Evolutionary conservation across 2,797 vertebrate species (phyloP).

Genomic region (Acestrorhynchus altus): DNA sequence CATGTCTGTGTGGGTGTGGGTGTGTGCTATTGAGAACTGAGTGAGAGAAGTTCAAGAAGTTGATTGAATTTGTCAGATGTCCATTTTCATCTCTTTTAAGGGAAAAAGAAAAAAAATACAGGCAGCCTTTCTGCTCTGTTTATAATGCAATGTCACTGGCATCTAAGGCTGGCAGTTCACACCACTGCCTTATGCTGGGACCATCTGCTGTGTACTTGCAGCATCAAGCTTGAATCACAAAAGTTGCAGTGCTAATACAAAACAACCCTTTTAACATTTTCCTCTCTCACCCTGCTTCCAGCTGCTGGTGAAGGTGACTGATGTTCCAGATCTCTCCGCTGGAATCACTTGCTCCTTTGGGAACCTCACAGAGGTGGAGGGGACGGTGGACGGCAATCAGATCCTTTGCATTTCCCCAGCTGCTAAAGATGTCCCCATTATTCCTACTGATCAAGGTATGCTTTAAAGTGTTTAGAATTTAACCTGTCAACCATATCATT

Average conservation of each 20-base stretch:
- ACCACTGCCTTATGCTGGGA: slow-evolving; percentile 37
- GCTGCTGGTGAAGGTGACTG: slow-evolving; percentile 91
- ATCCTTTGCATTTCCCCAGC: slow-evolving; percentile 92
- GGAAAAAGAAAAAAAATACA: slow-evolving; percentile 12
- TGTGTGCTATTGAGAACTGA: slow-evolving; percentile 41
- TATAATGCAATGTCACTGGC: slow-evolving; percentile 28
- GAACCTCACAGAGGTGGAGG: slow-evolving; percentile 93
- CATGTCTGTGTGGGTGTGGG: slow-evolving; percentile 27
- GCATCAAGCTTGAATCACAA: slow-evolving; percentile 32
- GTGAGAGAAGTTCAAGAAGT: slow-evolving; percentile 44
- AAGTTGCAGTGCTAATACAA: not conserved
- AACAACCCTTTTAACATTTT: not conserved
- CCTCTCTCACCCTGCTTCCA: slow-evolving; percentile 61
- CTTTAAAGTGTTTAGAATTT: slow-evolving; percentile 9
- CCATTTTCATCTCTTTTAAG: slow-evolving; percentile 34
- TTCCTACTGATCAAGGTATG: slow-evolving; percentile 92
- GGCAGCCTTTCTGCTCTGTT: slow-evolving; percentile 11
- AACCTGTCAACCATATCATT: too few relatives aligned
- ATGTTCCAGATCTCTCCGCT: slow-evolving; percentile 89
- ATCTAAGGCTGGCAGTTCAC: slow-evolving; percentile 38
- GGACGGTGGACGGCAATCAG: slow-evolving; percentile 87
- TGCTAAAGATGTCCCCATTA: slow-evolving; percentile 90
- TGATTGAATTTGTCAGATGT: slow-evolving; percentile 57
- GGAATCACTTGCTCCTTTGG: slow-evolving; percentile 95
- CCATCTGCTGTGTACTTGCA: slow-evolving; percentile 44